Base-by-base conservation (phyloP, 2,797 vertebrate genomes). In the Lates japonicus region DNA sequence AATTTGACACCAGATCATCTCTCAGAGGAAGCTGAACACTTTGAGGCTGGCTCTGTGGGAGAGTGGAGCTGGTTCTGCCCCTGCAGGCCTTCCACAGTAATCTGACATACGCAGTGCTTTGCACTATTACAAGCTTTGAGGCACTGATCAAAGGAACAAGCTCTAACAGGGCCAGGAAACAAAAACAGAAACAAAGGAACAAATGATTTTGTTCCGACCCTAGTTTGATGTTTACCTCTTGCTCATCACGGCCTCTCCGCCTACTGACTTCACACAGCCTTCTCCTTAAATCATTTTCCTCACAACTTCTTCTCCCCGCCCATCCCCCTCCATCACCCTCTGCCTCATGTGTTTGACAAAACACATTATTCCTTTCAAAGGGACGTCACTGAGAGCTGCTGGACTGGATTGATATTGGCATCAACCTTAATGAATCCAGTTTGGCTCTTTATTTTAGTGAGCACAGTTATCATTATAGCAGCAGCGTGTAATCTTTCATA, bases 51-150 rank as follows among this genome's bases (percentile, higher is more conserved):
- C 91, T 85, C 83, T 61, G 84, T 76, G 76, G 89, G 84, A 87
- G 79, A 74, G 48, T 44, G 66, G 62, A 78, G 70, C 76, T 42
- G 83, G 61, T 67, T 78, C 20, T 70, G 82, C 71, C 81, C 86
- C 85, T 90, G 83, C 86, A 90, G 89, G 71, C 82, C 70, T 84
- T 86, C 85, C 86, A 81, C 74, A 69, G 55, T 87, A 83, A 88
- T 84, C 84, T 87, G 88, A 84, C 86, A 82, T 82, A 82, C 74
- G 84, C 85, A 79, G 72, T 35, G 71, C 85, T 90, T 86, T 87
- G 88, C 90, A 88, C 84, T 78, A 81, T 87, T 83, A 67, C 76
- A 77, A 68, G 83, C 88, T 92, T 82, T 86, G 87, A 90, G 90
- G 82, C 82, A 57, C 74, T 73, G 90, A 92, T 93, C 90, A 93